Evolutionary conservation across 2,113 vertebrate genomes (phyloP).

Genomic region (Bubo blakistoni): DNA sequence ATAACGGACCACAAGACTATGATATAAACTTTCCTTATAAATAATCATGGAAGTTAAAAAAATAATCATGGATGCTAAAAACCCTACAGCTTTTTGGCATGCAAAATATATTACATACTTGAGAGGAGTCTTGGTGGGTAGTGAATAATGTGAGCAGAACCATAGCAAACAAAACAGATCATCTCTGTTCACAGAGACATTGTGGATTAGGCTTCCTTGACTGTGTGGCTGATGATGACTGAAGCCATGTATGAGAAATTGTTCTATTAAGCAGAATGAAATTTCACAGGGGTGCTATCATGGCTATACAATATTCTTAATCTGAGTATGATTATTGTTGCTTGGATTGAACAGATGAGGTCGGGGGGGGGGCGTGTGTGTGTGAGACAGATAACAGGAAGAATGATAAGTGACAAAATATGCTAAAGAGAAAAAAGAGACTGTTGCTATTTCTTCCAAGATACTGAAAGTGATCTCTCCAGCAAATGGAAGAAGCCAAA

Average conservation of each 20-base stretch:
- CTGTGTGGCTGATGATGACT: not conserved
- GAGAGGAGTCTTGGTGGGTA: not conserved
- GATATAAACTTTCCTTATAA: not conserved
- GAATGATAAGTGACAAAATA: not conserved
- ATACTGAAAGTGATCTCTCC: not conserved
- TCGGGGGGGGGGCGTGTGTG: not conserved
- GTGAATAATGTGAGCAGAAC: not conserved
- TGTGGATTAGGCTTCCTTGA: not conserved
- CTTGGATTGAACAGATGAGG: not conserved
- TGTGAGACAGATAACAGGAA: not conserved
- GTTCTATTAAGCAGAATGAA: not conserved
- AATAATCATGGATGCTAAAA: not conserved
- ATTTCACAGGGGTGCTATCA: not conserved
- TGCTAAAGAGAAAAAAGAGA: not conserved
- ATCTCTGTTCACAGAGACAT: not conserved
- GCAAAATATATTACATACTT: not conserved
- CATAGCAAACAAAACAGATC: not conserved
- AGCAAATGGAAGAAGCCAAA: not conserved
- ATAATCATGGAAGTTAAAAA: not conserved
- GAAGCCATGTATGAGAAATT: not conserved
- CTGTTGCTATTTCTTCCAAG: not conserved
- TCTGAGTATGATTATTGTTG: not conserved
- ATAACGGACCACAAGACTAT: not conserved
- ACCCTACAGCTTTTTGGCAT: not conserved
- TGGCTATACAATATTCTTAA: not conserved